Evolutionary conservation across 2,888 invertebrate species (phyloP), one percentile per base, ranked within the genome.

Genomic region (Acronicta psi): DNA sequence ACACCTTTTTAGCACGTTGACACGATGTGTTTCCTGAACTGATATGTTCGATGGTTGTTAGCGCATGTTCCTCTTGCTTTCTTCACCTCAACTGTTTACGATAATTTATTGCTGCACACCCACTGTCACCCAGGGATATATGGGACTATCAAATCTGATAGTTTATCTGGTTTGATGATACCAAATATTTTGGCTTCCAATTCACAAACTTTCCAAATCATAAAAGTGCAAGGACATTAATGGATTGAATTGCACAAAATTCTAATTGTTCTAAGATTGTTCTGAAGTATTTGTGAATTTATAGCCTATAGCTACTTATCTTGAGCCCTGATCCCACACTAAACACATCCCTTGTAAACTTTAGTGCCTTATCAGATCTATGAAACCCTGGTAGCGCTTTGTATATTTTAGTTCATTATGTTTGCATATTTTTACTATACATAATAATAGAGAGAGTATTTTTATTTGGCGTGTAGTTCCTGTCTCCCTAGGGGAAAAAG

Each of bases 1-100:
- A 55, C 56, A 59, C 47, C 43, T 69, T 45, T n/a, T 9, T 9
- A 71, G 80, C 80, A 82, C 83, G 72, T 69, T 49, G 46, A 61
- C 74, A 67, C 77, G 50, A 74, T 72, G 59, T 74, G 71, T 67
- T 63, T 69, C 41, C 69, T 62, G 37, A 62, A 69, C 42, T 55
- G 54, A 66, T 75, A 74, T 73, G 75, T 74, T 85, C 75, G 91
- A 91, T 91, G 94, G 91, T 93, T 93, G 93, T 88, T 83, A 88
- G 90, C 92, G 93, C 94, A 93, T 93, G 93, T 83, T 87, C 88
- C 89, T 90, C 90, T 91, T 91, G 92, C 91, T 90, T 89, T 29
- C 66, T 73, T 77, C 82, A 84, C 84, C 77, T 80, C 82, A 53
- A 67, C 58, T 71, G 62, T 69, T 59, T 43, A 57, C 66, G 59